phyloP scores from a whole-genome alignment of 92 coral and sea anemone genomes.

The Porites divaricata region DNA sequence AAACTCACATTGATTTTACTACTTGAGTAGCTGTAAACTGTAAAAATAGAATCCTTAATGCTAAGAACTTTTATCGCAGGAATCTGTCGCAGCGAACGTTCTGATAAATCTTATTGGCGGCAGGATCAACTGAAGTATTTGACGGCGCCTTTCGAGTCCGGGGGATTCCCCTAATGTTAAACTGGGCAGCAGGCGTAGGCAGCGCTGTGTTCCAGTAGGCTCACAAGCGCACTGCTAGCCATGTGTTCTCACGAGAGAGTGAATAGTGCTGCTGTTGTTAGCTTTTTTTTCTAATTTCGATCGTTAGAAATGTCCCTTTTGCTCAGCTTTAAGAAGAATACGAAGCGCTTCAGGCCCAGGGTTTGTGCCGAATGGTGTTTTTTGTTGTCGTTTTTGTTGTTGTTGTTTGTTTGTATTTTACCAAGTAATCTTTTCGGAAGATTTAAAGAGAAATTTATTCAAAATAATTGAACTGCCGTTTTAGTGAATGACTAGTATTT shows the following conservation, averaged over 20 bases:
- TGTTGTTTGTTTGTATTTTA: no score
- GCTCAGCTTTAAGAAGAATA: neutral
- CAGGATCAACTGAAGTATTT: neutral
- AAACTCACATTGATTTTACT: neutral
- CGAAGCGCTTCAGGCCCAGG: neutral
- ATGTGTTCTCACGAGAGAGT: neutral
- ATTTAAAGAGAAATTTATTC: no score
- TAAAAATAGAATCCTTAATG: neutral
- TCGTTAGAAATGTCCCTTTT: neutral
- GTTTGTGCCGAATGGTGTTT: no score
- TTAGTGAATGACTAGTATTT: no score
- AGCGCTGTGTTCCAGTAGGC: neutral
- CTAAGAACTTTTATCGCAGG: no score
- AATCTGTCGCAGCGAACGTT: no score
- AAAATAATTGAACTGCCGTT: no score
- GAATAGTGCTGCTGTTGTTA: neutral
- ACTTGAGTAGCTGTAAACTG: neutral
- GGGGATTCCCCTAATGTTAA: conserved; percentile 3
- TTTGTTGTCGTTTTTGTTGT: no score
- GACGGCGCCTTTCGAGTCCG: neutral
- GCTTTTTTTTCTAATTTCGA: neutral
- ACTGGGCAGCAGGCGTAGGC: neutral
- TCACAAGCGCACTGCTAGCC: neutral
- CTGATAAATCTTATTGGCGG: neutral
- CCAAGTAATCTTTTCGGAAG: no score